phyloP scores from a whole-genome alignment of 2,113 vertebrate species.

The Stictonetta naevosa region DNA sequence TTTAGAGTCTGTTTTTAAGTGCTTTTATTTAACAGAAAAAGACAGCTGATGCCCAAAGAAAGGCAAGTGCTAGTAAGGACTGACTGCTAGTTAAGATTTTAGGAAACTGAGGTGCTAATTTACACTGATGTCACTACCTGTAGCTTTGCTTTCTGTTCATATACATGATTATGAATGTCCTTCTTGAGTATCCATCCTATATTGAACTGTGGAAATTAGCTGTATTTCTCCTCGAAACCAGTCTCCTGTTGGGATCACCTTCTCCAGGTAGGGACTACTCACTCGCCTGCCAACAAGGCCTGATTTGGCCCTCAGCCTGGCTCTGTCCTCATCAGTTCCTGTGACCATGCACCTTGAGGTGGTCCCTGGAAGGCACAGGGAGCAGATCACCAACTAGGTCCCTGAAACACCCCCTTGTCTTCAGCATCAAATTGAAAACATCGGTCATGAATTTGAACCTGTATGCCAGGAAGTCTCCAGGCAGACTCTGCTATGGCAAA shows the following conservation, averaged over 20 bases:
- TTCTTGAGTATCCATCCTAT: neutral
- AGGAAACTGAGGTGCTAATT: neutral
- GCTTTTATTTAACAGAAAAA: neutral
- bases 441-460: neutral
- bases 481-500: neutral
- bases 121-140: neutral
- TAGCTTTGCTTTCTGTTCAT: neutral
- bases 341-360: neutral
- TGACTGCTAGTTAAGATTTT: neutral
- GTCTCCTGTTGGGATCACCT: neutral
- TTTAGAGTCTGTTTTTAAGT: neutral
- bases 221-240: neutral
- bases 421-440: neutral
- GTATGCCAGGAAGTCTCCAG: neutral
- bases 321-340: neutral
- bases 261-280: neutral
- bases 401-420: neutral
- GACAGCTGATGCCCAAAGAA: neutral
- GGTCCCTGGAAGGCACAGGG: neutral
- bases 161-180: neutral
- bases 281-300: neutral
- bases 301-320: neutral
- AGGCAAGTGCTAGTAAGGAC: neutral
- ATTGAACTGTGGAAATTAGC: neutral
- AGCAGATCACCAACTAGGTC: neutral